Evolutionary conservation across 2,888 invertebrate species (phyloP), one percentile per base, ranked within the genome.

Genomic region (Eucriotettix oculatus): DNA sequence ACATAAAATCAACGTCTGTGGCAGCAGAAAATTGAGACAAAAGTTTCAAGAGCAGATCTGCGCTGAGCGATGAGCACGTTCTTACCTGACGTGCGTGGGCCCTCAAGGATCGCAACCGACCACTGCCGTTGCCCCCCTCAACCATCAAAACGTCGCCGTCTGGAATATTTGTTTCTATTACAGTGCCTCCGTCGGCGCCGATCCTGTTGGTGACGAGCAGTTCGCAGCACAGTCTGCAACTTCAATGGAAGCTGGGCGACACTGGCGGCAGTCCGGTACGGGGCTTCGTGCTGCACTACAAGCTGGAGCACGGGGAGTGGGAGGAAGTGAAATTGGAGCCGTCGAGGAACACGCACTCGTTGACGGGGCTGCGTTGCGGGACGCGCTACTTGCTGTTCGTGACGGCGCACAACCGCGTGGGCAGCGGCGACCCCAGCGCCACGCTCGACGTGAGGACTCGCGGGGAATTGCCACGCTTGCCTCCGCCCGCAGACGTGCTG

Each of bases 211-310:
- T 67, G 42, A 68, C 69, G 10, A 66, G 68, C 41, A 64, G 66
- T 41, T 66, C 68, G 16, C 66, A 66, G 56, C 64, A 65, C 61
- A 65, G 66, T 11, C 66, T 70, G 1, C 68, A 67, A 52, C 65
- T 71, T 12, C 68, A 69, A 60, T 71, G 71, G 71, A 70, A 69
- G 64, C 66, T 68, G 43, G 69, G 68, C 52, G 70, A 70, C 61
- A 67, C 68, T 53, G 70, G 70, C 9, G 69, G 70, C 14, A 66
- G 69, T 9, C 66, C 68, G 5, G 64, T 71, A 16, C 67, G 67
- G 16, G 68, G 67, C 43, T 69, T 67, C 63, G 66, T 66, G 16
- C 64, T 71, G 48, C 68, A 69, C 65, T 70, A 67, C 64, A 67
- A 70, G 61, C 67, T 65, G 58, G 68, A 67, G 61, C 67, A 66